Evolutionary conservation across 2,888 invertebrate genomes (phyloP), one percentile per base, ranked within the genome.

Genomic region (Mayetiola destructor): DNA sequence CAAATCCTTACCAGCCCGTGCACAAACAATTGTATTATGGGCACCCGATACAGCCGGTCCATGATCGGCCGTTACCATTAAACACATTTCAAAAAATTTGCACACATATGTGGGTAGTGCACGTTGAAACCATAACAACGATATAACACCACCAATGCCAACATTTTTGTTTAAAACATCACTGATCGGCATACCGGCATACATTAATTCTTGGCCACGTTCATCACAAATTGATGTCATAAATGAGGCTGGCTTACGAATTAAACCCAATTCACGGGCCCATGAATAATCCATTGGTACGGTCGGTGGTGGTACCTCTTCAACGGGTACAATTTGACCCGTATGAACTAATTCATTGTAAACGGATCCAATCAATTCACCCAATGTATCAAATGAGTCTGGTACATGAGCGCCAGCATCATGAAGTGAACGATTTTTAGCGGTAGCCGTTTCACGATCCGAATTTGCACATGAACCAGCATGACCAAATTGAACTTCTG

Each of bases 281-380:
- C 97, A 99, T 61, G 87, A 90, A 72, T 92, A 99, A 73, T 99
- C 97, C 97, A 99, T 97, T 9, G 97, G 97, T n/a, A 99, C 96
- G 18, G 97, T 96, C 2, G 99, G 99, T 35, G 99, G 99, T 10
- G 96, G 93, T 56, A 89, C 81, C 72, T 99, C 97, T 42, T 88
- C 84, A 63, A 84, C 82, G 0, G 92, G 92, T 9, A 88, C 81
- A 64, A 99, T 88, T 57, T 80, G 79, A 37, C 94, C 93, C 18
- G 80, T 78, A 56, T 80, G 77, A 0, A 99, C 93, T 60, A 99
- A 75, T 55, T 80, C 73, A 55, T 77, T 73, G 69, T 88, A 90
- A 0, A 88, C 87, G 63, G 76, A 78, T 66, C 79, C 56, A 62
- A 93, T 85, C 2, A 83, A 70, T 61, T 85, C 85, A n/a, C 94